Base-by-base conservation (phyloP, 2,113 vertebrate species). In the Triplophysa rosa region DNA sequence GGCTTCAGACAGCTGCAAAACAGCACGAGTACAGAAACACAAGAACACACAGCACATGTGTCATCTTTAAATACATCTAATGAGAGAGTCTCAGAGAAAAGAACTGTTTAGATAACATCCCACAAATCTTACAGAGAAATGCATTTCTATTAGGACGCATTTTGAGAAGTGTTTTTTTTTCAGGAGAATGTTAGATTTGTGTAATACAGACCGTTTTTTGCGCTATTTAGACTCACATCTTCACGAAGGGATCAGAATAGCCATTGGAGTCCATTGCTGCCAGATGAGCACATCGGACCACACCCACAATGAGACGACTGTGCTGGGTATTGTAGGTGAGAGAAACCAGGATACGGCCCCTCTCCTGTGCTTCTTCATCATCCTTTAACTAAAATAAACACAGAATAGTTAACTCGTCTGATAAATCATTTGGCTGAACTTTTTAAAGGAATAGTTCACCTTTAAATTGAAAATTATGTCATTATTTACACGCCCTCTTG, bases 241-340 rank as follows among this genome's bases (percentile, higher is more conserved):
- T 99, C 67, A 99, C 96, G 0, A 98, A 99, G 0, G 98, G 98
- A 72, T 99, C 98, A 0, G 98, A 99, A 89, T 98, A 99, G 77
- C 98, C 98, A 0, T 99, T 99, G 79, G 98, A 95, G 0, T 99
- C 98, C 98, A 99, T 99, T 77, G 98, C 95, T 0, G 96, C 96
- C 82, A 99, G 85, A 80, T 99, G 98, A 85, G 96, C 98, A 0
- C 97, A 99, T 84, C 98, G 97, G 9, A 98, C 87, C 0, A 98
- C 94, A 14, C 98, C 97, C 2, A 99, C 95, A 0, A 98, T 86
- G 61, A 99, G 93, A 2, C 96, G 95, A 0, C 93, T 94, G 77
- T 93, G 94, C 90, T 96, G 96, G 1, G 94, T 93, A 92, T 87
- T 98, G 92, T 98, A 99, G 94, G 97, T 95, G 33, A 99, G 95